phyloP scores from a whole-genome alignment of 2,797 vertebrate species.

The Diplodus puntazzo region DNA sequence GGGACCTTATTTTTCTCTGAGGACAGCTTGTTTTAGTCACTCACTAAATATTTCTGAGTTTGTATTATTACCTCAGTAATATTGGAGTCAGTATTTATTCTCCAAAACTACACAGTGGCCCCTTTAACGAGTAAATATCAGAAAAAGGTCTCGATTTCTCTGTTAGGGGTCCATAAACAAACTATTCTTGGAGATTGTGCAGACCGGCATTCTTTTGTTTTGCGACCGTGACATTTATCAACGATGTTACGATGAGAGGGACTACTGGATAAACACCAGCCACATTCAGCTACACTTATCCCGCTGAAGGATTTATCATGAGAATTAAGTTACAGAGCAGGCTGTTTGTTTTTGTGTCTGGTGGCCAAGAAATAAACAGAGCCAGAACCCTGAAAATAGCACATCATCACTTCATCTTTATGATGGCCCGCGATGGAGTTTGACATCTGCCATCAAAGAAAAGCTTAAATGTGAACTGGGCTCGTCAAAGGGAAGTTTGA shows the following conservation, averaged over 20 bases:
- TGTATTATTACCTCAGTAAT: no score
- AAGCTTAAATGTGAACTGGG: conserved; percentile 34
- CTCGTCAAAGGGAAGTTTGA: background rate
- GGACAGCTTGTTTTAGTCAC: no score
- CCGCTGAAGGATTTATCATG: conserved; percentile 71
- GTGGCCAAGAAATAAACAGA: conserved; percentile 64
- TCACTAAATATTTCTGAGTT: no score
- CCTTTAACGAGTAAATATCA: conserved; percentile 11
- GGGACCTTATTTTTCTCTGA: no score
- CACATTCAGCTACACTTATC: conserved; percentile 53
- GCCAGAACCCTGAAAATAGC: conserved; percentile 55
- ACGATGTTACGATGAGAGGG: conserved; percentile 55
- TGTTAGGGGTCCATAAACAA: conserved; percentile 64
- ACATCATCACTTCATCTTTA: conserved; percentile 49
- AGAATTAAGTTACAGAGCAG: conserved; percentile 59
- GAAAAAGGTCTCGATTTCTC: conserved; percentile 27
- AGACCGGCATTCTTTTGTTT: conserved; percentile 59
- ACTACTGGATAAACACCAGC: conserved; percentile 73
- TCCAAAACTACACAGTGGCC: no score
- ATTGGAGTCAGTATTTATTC: no score
- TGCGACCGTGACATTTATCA: conserved; percentile 59
- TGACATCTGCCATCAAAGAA: conserved; percentile 33
- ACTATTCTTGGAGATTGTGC: conserved; percentile 57
- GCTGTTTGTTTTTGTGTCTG: conserved; percentile 55
- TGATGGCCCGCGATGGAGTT: conserved; percentile 40